Evolutionary conservation across 2,797 vertebrate genomes (phyloP), one percentile per base, ranked within the genome.

Genomic region (Eupleurogrammus muticus): DNA sequence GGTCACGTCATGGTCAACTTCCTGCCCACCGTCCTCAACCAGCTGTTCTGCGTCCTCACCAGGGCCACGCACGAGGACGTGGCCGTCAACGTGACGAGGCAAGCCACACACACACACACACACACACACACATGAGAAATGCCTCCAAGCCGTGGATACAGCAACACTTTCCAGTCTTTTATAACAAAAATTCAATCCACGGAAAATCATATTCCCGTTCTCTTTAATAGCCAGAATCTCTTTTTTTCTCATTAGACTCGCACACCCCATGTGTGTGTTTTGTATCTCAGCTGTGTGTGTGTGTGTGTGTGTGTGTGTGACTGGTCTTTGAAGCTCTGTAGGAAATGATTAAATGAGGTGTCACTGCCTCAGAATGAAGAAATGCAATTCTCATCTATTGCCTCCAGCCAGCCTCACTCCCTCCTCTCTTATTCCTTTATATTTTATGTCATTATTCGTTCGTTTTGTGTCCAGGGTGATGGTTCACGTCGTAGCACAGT

Each of bases 1-100:
- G 94, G 96, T 61, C 95, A 99, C 0, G 95, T 99, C 80, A 97
- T 99, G 97, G 97, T 99, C 28, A 96, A 97, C 85, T 99, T 99
- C 87, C 90, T 99, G 78, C 97, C 97, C 49, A 98, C 97, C 53
- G 90, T 97, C 82, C 95, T 99, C 59, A 99, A 99, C 90, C 97
- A 99, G 90, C 92, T 99, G 35, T 97, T 99, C 55, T 93, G 94
- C 16, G 95, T 99, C 72, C 94, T 99, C 10, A 97, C 97, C 58
- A 95, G 95, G 81, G 93, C 97, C 68, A 94, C 92, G 34, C 95
- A 97, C 4, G 97, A 98, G 79, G 97, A 99, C n/a, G 97, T 99
- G 55, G 96, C 96, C 0, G 96, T 99, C 62, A 99, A 99, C 2
- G 97, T 97, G 81, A 99, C 97, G 52, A 96, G 96, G 98, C 94